Percentiles rank a stretch among this genome's conserved stretches.
Conservation (phyloP, 2,797 vertebrate species). For the Eulemur mongoz region DNA sequence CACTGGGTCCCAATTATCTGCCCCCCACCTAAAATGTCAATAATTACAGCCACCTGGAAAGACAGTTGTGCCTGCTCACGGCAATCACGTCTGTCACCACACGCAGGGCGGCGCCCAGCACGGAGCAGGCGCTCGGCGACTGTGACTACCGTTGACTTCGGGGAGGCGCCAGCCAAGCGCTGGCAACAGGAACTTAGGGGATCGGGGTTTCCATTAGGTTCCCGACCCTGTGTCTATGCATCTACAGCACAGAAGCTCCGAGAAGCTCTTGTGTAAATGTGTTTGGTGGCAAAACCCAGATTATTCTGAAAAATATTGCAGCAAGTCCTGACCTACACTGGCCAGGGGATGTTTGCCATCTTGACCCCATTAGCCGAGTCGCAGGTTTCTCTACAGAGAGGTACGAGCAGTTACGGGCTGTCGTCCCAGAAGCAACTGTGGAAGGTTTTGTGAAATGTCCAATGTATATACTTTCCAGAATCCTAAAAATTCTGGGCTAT, state of each 20-base stretch:
- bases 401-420: fast-evolving
- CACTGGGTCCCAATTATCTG: background rate
- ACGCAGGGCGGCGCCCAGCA: fast-evolving
- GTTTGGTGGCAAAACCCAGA: fast-evolving
- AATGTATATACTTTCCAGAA: background rate
- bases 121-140: fast-evolving
- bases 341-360: too few species aligned
- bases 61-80: background rate
- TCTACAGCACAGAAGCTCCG: background rate
- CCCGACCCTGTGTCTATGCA: background rate
- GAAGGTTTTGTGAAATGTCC: background rate
- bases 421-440: background rate
- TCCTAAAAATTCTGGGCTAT: background rate
- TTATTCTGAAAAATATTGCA: background rate
- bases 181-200: fast-evolving
- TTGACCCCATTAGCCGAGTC: fast-evolving
- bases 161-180: background rate
- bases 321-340: background rate
- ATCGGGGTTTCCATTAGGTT: fast-evolving
- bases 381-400: background rate
- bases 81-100: fast-evolving
- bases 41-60: fast-evolving
- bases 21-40: fast-evolving
- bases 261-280: background rate
- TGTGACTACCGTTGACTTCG: fast-evolving